A percentile compares a stretch with the other conserved stretches of the same genome.
phyloP scores from a whole-genome alignment of 2,797 vertebrate genomes.

The Micropoecilia bifurca region DNA sequence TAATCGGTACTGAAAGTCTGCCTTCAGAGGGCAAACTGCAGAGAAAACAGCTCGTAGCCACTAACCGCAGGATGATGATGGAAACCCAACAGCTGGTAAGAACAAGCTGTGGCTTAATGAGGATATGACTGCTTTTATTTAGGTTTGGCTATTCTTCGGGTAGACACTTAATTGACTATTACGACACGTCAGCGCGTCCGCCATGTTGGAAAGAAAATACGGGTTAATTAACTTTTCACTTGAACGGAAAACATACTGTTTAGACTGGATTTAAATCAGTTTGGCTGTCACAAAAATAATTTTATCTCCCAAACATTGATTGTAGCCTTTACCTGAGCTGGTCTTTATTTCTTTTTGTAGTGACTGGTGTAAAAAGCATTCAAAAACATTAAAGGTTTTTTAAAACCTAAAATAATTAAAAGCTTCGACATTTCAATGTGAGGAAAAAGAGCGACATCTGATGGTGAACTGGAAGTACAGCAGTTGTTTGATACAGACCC shows the following conservation, averaged over 20 bases:
- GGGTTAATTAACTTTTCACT: constrained; percentile 5
- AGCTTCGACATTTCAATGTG: background rate
- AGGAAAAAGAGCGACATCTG: background rate
- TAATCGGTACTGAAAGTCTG: background rate
- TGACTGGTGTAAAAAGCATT: background rate
- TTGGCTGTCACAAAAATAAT: background rate
- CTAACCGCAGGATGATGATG: background rate
- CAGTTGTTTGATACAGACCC: background rate
- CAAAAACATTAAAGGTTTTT: background rate
- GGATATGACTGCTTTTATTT: background rate
- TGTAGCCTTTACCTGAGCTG: background rate
- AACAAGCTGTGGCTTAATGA: background rate
- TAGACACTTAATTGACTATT: background rate
- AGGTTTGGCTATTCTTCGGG: background rate
- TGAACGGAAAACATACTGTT: background rate
- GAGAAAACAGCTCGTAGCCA: background rate
- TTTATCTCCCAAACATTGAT: background rate
- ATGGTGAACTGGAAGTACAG: background rate
- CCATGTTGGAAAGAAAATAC: constrained; percentile 1
- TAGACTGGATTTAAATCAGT: background rate
- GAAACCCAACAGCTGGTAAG: constrained; percentile 8
- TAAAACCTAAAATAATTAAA: background rate
- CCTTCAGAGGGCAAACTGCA: background rate
- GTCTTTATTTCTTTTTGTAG: background rate
- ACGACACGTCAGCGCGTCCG: constrained; percentile 3